Conservation (phyloP, 2,113 vertebrate genomes). For the Cyanistes caeruleus region DNA sequence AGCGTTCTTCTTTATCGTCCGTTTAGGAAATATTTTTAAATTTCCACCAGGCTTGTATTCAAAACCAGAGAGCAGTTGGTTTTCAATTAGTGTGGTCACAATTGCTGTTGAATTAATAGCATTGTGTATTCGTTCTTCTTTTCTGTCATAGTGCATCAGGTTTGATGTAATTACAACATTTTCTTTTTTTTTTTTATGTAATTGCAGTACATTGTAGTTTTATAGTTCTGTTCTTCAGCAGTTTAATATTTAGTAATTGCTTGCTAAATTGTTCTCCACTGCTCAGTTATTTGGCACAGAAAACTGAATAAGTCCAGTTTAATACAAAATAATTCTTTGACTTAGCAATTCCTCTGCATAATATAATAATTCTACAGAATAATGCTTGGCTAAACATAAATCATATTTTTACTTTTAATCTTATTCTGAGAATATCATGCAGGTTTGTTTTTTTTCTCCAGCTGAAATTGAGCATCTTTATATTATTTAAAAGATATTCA, state of each 20-base stretch:
- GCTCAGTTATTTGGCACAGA: neutral
- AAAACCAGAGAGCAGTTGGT: neutral
- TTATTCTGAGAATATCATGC: neutral
- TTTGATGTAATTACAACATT: neutral
- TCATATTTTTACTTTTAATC: neutral
- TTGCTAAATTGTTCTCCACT: neutral
- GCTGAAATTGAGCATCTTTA: neutral
- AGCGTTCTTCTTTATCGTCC: neutral
- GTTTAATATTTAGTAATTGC: constrained; percentile 17
- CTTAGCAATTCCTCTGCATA: neutral
- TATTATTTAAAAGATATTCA: neutral
- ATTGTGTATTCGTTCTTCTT: neutral
- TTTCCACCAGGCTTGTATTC: constrained; percentile 10
- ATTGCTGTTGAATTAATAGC: neutral
- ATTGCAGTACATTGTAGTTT: neutral
- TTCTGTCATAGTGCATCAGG: constrained; percentile 22
- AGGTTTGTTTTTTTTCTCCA: neutral
- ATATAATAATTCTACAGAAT: neutral
- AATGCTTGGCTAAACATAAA: neutral
- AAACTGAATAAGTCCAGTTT: neutral
- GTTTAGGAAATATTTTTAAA: constrained; percentile 21
- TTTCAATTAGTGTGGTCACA: constrained; percentile 4
- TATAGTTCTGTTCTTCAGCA: neutral
- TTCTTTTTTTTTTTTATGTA: neutral
- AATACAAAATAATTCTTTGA: neutral